Base-by-base conservation (phyloP, 2,113 vertebrate species). In the Anoura caudifer region DNA sequence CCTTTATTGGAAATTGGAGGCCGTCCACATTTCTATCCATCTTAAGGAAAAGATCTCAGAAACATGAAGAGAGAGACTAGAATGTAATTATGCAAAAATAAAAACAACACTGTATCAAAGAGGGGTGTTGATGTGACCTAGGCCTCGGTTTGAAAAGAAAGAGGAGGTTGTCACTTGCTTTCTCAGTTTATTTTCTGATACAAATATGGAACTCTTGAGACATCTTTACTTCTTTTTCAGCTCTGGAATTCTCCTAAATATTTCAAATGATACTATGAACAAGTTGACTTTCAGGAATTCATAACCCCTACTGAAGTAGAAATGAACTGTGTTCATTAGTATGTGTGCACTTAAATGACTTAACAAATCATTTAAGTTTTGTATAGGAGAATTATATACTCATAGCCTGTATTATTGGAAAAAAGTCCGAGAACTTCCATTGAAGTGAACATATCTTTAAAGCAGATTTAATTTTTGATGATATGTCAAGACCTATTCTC, bases 381-480 rank as follows among this genome's bases (percentile, higher is more conserved):
- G 56, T 86, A 11, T 45, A 79, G 72, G 54, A 87, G 15, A 95
- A 92, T 89, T 89, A 86, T 94, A 56, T 73, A n/a, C 22, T 92
- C 1, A 61, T 76, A 77, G 19, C 72, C 82, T 92, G 15, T 56
- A 81, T 81, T 81, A 81, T 92, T 95, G 22, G 80, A 47, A 82
- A 82, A 87, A 82, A 69, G 86, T 52, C 22, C 84, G 54, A 91
- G 52, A 95, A 72, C 36, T 89, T 91, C 67, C 2, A 50, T 88
- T 95, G 26, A 90, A 80, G 8, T 85, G 45, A 87, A 31, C 70
- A 8, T 47, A 82, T 92, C 43, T 95, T 69, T 86, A 59, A 84
- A 95, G 52, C 4, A 92, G 12, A 91, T 87, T 90, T 89, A 86
- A 88, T 95, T 81, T 91, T 17, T 75, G 90, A 79, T 72, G 16